Conservation (phyloP, 1,140 invertebrate genomes). For the Pachyrhynchus sulphureomaculatus region DNA sequence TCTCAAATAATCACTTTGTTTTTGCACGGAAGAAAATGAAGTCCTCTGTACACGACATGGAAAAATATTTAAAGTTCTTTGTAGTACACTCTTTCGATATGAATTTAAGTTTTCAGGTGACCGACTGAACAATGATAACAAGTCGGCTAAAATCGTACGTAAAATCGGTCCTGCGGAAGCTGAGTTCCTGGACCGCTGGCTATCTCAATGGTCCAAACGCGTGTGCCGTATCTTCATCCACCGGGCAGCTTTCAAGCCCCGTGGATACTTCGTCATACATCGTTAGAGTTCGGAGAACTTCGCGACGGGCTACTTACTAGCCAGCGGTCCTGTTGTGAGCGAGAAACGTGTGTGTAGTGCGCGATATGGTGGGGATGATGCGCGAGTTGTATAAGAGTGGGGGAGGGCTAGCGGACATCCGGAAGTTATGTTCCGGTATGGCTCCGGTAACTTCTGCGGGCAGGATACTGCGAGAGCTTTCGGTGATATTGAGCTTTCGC, state of each 20-base stretch:
- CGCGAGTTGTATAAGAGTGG: constrained; percentile 42
- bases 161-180: constrained; percentile 18
- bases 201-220: constrained; percentile 51
- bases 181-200: constrained; percentile 46
- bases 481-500: background rate
- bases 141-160: constrained; percentile 16
- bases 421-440: constrained; percentile 41
- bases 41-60: constrained; percentile 1
- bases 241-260: constrained; percentile 44
- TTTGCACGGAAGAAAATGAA: constrained; percentile 12
- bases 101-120: background rate
- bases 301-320: constrained; percentile 49
- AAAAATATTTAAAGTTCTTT: background rate
- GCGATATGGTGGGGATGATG: constrained; percentile 44
- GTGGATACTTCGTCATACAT: constrained; percentile 34
- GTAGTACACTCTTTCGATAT: background rate
- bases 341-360: constrained; percentile 27
- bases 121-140: background rate
- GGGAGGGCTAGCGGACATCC: constrained; percentile 40
- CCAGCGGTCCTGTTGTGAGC: constrained; percentile 45
- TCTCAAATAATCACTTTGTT: constrained; percentile 20
- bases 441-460: constrained; percentile 35
- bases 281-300: constrained; percentile 36
- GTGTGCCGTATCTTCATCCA: constrained; percentile 45
- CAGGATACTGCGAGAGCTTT: background rate